Evolutionary conservation across 2,888 invertebrate genomes (phyloP), one percentile per base, ranked within the genome.

Genomic region (Heteromurus nitidus): DNA sequence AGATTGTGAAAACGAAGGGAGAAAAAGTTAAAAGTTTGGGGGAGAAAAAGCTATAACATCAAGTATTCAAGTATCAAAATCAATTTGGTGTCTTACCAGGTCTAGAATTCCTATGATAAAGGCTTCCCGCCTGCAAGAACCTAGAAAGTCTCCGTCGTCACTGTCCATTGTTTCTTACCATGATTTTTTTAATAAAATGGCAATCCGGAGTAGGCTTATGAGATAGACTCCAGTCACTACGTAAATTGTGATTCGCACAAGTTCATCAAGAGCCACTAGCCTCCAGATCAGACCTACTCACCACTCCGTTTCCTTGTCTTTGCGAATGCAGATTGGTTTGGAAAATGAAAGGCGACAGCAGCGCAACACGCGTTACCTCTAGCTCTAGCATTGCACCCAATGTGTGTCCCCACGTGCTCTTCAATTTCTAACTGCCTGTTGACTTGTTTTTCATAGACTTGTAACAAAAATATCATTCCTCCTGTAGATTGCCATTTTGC

Each of bases 401-500:
- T 36, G 36, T 36, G 36, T 13, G 5, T 36, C 9, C 20, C 18
- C 50, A 50, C 50, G 50, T 50, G 50, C 18, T 50, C 20, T 20
- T 20, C 20, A 20, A 36, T 36, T 36, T 36, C 50, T 18, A 50
- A 50, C 36, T 36, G 36, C 7, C 13, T 13, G 7, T 36, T 36
- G 7, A 13, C 36, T 20, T 20, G 20, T 50, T 50, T 44, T 44
- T n/a, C 44, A 44, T 44, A n/a, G 13, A n/a, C n/a, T n/a, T 9
- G n/a, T n/a, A 3, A 20, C 50, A 16, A 50, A 20, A n/a, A 16
- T 9, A 50, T 9, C n/a, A 50, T 36, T 13, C 36, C 36, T 24
- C 26, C 18, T 58, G 26, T 58, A 58, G 28, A 58, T n/a, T n/a
- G n/a, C n/a, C 58, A 58, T 26, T 58, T 58, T 58, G 58, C 26